Evolutionary conservation across 2,797 vertebrate genomes (phyloP).

Genomic region (Mallotus villosus): DNA sequence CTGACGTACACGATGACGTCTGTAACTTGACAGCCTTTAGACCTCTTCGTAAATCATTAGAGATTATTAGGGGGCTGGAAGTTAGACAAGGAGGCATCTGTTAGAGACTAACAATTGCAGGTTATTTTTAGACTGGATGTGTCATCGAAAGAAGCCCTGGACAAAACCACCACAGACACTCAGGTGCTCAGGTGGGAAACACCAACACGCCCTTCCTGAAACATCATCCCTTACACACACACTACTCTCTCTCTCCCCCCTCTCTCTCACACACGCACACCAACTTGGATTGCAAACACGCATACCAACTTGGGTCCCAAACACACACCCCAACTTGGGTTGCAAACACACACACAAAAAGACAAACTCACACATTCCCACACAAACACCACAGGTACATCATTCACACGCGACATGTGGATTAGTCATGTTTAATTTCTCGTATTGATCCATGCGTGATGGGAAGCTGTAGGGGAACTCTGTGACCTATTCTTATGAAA

Average conservation of each 20-base stretch:
- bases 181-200: conserved; percentile 31
- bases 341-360: conserved; percentile 2
- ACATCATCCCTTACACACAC: conserved; percentile 33
- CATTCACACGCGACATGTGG: conserved; percentile 2
- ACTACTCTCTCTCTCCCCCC: too few species aligned
- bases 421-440: background rate
- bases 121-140: conserved; percentile 50
- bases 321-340: conserved; percentile 11
- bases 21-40: conserved; percentile 33
- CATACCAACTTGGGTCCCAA: conserved; percentile 5
- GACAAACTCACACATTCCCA: conserved; percentile 10
- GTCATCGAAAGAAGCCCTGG: conserved; percentile 33
- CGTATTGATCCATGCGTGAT: background rate
- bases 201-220: conserved; percentile 35
- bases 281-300: conserved; percentile 14
- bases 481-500: background rate
- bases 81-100: conserved; percentile 18
- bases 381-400: conserved; percentile 16
- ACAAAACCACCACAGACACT: conserved; percentile 39
- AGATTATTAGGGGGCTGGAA: conserved; percentile 29
- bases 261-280: conserved; percentile 8
- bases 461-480: background rate
- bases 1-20: conserved; percentile 45
- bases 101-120: conserved; percentile 29
- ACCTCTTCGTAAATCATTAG: conserved; percentile 29